Evolutionary conservation across 2,113 vertebrate species (phyloP).

Genomic region (Acanthisitta chloris): DNA sequence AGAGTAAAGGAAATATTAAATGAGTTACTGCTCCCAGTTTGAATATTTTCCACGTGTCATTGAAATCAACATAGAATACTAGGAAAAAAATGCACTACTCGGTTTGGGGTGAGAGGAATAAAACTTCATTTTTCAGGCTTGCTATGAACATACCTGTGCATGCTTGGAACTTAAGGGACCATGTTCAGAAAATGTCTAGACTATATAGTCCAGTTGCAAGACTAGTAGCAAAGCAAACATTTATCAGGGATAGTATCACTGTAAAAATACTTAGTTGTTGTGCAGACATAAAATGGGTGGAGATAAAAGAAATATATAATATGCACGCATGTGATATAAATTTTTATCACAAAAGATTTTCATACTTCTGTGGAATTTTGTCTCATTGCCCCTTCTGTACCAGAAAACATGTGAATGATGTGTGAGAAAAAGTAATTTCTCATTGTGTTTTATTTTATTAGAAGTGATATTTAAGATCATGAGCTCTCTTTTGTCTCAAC

Average conservation of each 20-base stretch:
- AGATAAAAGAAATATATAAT: not conserved
- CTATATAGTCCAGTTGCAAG: not conserved
- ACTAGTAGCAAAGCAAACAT: not conserved
- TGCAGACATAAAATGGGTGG: not conserved
- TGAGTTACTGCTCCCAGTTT: not conserved
- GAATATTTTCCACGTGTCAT: not conserved
- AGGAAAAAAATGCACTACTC: not conserved
- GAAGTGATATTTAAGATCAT: not conserved
- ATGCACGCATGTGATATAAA: accelerated
- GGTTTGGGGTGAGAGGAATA: not conserved
- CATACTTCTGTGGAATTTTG: not conserved
- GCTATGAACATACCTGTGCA: not conserved
- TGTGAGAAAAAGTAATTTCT: not conserved
- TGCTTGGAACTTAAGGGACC: not conserved
- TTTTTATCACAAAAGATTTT: not conserved
- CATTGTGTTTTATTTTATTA: not conserved
- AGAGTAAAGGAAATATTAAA: constrained; percentile 1
- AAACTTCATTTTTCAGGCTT: not conserved
- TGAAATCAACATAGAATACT: not conserved
- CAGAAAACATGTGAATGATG: not conserved
- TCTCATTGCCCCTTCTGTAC: not conserved
- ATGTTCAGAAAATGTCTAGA: not conserved
- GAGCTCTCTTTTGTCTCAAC: not conserved
- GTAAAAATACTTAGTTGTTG: not conserved
- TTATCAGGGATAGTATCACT: not conserved